Evolutionary conservation across 1,140 invertebrate species (phyloP), one percentile per base, ranked within the genome.

Genomic region (Drosophila grimshawi): DNA sequence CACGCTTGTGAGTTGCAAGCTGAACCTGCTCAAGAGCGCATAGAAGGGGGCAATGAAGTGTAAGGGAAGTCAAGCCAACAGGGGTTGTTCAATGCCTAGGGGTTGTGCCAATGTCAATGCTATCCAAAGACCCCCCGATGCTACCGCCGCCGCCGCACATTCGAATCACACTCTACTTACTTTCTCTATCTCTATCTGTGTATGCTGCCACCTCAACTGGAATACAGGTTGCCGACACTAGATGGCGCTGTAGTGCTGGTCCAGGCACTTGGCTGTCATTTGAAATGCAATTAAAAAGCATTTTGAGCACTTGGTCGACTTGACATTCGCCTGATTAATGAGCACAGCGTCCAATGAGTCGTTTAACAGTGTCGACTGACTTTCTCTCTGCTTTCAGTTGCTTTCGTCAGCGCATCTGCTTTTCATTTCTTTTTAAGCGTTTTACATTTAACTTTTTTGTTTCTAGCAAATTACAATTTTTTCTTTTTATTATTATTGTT

Each of bases 271-370:
- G 57, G 61, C 64, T 64, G 67, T 66, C 73, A 66, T 64, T 76
- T 65, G 72, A 83, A 88, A 86, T 80, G 83, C 83, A 86, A 86
- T 86, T 86, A 86, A 86, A 88, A 82, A 79, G 68, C 82, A 88
- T 88, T 86, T 88, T 83, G 83, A 86, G 76, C 85, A 72, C 67
- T 79, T 81, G 78, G 57, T 60, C 81, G 72, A 86, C 82, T 76
- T 86, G 82, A 86, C 81, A 86, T 74, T 81, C 73, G 78, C 82
- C 63, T 86, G 82, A 86, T 86, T 73, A 86, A 86, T 86, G 82
- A 78, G 71, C 68, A 48, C 78, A 68, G 60, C 76, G 60, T 77
- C 80, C 73, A 75, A 75, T 80, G 73, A 85, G 70, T 74, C 83
- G 81, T 81, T 70, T 78, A 78, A 79, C 45, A 33, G 10, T 43